phyloP scores from a whole-genome alignment of 2,888 invertebrate species.

The Acleris literana region DNA sequence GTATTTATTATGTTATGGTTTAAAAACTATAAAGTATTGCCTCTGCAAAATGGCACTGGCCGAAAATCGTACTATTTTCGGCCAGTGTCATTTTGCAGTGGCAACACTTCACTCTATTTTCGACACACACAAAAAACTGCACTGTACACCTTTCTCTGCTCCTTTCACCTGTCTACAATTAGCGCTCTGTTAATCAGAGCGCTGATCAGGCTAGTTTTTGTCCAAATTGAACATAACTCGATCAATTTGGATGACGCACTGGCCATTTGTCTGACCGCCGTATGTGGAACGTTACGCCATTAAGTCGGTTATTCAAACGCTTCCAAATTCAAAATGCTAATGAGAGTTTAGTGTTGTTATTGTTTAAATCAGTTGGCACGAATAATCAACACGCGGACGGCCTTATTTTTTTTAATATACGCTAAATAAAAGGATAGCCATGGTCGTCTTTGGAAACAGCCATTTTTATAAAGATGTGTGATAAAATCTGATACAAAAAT shows the following conservation, averaged over 20 bases:
- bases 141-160: slow-evolving; percentile 69
- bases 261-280: slow-evolving; percentile 11
- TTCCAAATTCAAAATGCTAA: slow-evolving; percentile 10
- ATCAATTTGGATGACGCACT: slow-evolving; percentile 45
- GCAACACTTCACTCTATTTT: slow-evolving; percentile 49
- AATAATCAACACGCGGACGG: too few relatives aligned
- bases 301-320: slow-evolving; percentile 4
- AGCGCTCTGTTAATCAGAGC: slow-evolving; percentile 77
- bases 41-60: slow-evolving; percentile 39
- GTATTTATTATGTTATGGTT: too few relatives aligned
- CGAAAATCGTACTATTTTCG: slow-evolving; percentile 42
- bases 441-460: too few relatives aligned
- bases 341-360: background rate
- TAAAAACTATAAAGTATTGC: slow-evolving; percentile 8
- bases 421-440: too few relatives aligned
- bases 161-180: slow-evolving; percentile 75
- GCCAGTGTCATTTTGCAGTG: slow-evolving; percentile 39
- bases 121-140: slow-evolving; percentile 49
- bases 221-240: slow-evolving; percentile 55
- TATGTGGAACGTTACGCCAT: slow-evolving; percentile 11
- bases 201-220: slow-evolving; percentile 57
- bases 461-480: too few relatives aligned
- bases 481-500: too few relatives aligned
- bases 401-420: too few relatives aligned
- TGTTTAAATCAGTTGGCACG: too few relatives aligned